phyloP scores from a whole-genome alignment of 1,140 invertebrate species.

The Phenacoccus solenopsis region DNA sequence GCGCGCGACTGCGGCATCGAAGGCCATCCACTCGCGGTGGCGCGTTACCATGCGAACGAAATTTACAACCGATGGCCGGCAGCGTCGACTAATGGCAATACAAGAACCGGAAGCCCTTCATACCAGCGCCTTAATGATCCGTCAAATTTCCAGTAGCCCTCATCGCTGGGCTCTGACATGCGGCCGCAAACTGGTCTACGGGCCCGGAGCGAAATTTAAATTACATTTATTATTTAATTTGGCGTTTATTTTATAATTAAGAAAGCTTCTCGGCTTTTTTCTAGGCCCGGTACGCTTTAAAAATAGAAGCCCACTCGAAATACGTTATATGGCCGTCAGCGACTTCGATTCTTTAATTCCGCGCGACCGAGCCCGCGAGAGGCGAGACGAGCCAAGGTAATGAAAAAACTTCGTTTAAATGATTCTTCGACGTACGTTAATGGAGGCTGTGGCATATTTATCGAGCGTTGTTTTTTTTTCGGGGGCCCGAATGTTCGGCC shows the following conservation, averaged over 20 bases:
- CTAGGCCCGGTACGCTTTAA: neutral
- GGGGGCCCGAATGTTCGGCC: neutral
- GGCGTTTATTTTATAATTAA: constrained; percentile 16
- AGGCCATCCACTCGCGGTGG: neutral
- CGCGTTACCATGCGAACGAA: neutral
- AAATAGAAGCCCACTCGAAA: constrained; percentile 1
- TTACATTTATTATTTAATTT: constrained; percentile 17
- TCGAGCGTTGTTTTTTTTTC: neutral
- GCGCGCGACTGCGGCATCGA: neutral
- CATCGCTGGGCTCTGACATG: neutral
- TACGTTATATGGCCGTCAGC: neutral
- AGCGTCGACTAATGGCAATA: neutral
- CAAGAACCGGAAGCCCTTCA: neutral
- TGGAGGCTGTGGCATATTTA: neutral
- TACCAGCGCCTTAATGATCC: constrained; percentile 1
- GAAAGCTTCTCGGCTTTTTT: constrained; percentile 12
- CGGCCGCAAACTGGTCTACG: neutral
- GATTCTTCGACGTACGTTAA: neutral
- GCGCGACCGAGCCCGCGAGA: neutral
- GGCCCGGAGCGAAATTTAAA: neutral
- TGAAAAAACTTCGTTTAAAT: neutral
- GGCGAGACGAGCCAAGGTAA: neutral
- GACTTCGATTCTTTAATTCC: too few relatives aligned
- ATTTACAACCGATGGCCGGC: neutral
- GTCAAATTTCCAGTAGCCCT: constrained; percentile 6